phyloP scores from a whole-genome alignment of 1,140 invertebrate genomes.

The Sycophila sp. region DNA sequence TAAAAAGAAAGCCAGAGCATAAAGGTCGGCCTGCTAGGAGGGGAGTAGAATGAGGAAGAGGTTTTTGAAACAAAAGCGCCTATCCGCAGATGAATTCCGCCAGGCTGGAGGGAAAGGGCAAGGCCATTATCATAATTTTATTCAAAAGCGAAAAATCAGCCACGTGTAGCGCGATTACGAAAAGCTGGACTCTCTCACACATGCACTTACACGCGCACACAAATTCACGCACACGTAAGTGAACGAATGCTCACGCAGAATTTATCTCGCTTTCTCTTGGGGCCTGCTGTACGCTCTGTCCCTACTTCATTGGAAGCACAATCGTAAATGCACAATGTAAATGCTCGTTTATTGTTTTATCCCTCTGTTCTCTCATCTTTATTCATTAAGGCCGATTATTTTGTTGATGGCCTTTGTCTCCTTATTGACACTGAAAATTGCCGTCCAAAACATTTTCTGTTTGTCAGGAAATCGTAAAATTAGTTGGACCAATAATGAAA shows the following conservation, averaged over 20 bases:
- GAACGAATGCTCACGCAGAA: too few relatives aligned
- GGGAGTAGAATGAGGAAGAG: slow-evolving; percentile 28
- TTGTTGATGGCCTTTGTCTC: slow-evolving; percentile 17
- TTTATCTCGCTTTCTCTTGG: slow-evolving; percentile 45
- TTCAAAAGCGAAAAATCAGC: slow-evolving; percentile 59
- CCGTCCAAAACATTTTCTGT: not conserved
- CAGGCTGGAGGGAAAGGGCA: slow-evolving; percentile 22
- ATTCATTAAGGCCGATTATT: slow-evolving; percentile 29
- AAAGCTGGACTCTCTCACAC: slow-evolving; percentile 45
- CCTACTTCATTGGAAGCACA: slow-evolving; percentile 32
- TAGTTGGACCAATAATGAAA: not conserved
- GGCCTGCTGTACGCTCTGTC: slow-evolving; percentile 17
- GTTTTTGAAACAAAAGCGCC: slow-evolving; percentile 49
- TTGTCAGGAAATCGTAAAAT: not conserved
- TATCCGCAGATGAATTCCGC: slow-evolving; percentile 35
- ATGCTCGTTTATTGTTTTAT: slow-evolving; percentile 31
- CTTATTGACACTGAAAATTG: slow-evolving; percentile 25
- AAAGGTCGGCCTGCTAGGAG: not conserved
- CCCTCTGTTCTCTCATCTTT: not conserved
- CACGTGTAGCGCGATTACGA: slow-evolving; percentile 51
- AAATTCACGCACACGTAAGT: too few relatives aligned
- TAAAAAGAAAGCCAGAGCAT: slow-evolving; percentile 10
- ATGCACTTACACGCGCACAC: too few relatives aligned
- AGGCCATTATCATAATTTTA: slow-evolving; percentile 61
- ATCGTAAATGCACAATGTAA: slow-evolving; percentile 21